Evolutionary conservation across 2,797 vertebrate species (phyloP).

Genomic region (Danio tinwini): DNA sequence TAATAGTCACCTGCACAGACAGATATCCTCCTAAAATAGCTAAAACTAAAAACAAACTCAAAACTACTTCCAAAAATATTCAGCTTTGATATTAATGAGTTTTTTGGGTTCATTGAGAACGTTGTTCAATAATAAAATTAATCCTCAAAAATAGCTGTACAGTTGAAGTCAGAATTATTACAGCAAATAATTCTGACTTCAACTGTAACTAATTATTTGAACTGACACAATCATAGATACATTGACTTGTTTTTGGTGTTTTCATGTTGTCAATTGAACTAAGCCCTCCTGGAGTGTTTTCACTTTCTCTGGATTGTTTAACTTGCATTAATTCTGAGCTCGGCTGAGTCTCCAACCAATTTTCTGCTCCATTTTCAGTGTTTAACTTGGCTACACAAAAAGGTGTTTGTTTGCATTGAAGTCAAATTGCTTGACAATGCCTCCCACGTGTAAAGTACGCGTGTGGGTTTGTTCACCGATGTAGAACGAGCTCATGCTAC

Average conservation of each 20-base stretch:
- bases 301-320: conserved; percentile 5
- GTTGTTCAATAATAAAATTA: no score
- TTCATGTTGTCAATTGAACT: neutral
- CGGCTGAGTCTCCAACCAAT: conserved; percentile 60
- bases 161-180: no score
- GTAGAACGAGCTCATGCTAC: conserved; percentile 48
- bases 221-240: no score
- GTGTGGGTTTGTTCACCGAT: conserved; percentile 69
- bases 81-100: no score
- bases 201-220: no score
- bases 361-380: conserved; percentile 33
- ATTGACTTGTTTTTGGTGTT: conserved; percentile 2
- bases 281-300: neutral
- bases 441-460: conserved; percentile 69
- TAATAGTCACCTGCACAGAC: no score
- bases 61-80: no score
- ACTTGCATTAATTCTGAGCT: conserved; percentile 15
- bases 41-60: no score
- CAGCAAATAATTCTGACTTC: no score
- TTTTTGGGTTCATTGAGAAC: no score
- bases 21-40: no score
- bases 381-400: conserved; percentile 67
- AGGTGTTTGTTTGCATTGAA: conserved; percentile 67
- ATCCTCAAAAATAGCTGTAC: no score
- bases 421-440: conserved; percentile 71